These are phyloP conservation scores for Sipha flava DNA, from an alignment of 1,140 invertebrate genomes.

Conservation along the genomic window DNA sequence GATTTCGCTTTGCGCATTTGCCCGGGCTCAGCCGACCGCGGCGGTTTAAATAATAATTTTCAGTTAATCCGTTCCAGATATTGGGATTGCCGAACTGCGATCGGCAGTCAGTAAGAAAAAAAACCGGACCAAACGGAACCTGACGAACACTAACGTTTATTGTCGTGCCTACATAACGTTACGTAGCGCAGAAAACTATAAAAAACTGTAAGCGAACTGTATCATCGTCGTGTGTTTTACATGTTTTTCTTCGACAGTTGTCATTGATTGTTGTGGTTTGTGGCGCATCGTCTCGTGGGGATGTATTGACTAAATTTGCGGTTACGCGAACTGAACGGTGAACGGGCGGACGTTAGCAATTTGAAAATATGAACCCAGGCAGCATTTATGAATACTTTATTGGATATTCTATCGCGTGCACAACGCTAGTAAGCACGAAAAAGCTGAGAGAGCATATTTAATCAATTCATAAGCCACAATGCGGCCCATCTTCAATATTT, in stretches of 20 bases:
- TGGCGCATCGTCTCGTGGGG: too few relatives aligned
- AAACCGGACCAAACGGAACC: too few relatives aligned
- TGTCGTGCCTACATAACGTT: too few relatives aligned
- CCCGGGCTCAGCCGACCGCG: neutral
- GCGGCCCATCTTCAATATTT: neutral
- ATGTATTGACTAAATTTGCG: too few relatives aligned
- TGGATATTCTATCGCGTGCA: neutral
- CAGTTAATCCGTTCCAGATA: neutral
- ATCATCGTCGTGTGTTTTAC: too few relatives aligned
- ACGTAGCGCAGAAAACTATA: too few relatives aligned
- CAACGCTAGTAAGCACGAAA: neutral
- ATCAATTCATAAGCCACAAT: neutral
- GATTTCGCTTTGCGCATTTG: neutral
- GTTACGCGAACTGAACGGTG: too few relatives aligned
- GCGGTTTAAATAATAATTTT: constrained; percentile 4
- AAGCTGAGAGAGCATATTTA: neutral
- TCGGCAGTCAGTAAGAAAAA: too few relatives aligned
- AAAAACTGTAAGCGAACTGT: too few relatives aligned
- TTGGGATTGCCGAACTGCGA: neutral
- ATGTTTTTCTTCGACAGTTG: too few relatives aligned
- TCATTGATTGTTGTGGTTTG: too few relatives aligned
- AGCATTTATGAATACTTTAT: neutral
- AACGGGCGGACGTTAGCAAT: neutral
- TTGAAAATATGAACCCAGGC: neutral
- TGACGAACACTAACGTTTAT: too few relatives aligned